phyloP scores from a whole-genome alignment of 37 sponge, comb jelly and placozoan genomes.

The Oopsacas minuta region DNA sequence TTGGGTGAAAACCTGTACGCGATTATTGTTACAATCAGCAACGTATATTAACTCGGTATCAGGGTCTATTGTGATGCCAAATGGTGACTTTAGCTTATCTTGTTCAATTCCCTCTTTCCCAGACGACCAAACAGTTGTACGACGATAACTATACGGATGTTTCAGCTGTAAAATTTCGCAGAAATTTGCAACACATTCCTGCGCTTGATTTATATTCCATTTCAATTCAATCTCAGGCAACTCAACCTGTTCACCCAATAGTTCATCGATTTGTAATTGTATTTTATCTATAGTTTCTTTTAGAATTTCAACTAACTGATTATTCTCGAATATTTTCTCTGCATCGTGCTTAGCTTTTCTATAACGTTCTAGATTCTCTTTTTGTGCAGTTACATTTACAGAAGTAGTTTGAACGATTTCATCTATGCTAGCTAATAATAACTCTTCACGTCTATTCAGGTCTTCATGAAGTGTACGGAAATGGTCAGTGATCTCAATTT shows the following conservation, averaged over 20 bases:
- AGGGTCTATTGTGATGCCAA: not conserved
- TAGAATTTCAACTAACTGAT: not conserved
- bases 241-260: not conserved
- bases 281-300: not conserved
- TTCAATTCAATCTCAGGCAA: not conserved
- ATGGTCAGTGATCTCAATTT: not conserved
- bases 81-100: not conserved
- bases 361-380: conserved; percentile 12
- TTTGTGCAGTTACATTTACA: not conserved
- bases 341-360: not conserved
- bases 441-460: not conserved
- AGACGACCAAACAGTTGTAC: not conserved
- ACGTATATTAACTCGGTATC: not conserved
- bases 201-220: not conserved
- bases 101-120: not conserved
- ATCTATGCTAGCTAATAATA: not conserved
- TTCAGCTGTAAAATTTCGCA: conserved; percentile 1
- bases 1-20: not conserved
- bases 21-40: not conserved
- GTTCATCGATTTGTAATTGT: not conserved
- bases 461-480: conserved; percentile 4
- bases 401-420: conserved; percentile 6
- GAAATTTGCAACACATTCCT: not conserved
- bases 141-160: not conserved
- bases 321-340: not conserved